Evolutionary conservation across 1,140 invertebrate species (phyloP), one percentile per base, ranked within the genome.

Genomic region (Halesus radiatus): DNA sequence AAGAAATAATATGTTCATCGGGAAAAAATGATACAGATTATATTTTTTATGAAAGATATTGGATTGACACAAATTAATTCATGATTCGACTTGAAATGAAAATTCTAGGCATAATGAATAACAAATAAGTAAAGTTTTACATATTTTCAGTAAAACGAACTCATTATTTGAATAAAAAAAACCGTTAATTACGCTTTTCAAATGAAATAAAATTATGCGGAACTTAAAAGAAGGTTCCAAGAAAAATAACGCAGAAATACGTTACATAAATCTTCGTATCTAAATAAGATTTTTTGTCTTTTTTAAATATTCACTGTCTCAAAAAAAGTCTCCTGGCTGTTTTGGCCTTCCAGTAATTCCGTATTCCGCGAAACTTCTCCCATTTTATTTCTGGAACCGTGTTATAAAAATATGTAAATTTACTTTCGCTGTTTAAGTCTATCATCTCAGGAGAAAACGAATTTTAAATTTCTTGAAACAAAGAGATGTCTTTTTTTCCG

Each of bases 401-500:
- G 68, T 22, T 53, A 22, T 16, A 72, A 53, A 52, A 72, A 72
- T 72, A 53, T 52, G 68, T 50, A 54, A 72, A 72, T 72, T 72
- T 72, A 52, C n/a, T 72, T 72, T 52, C 10, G 22, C 45, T 32
- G 62, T 66, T 66, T 32, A 32, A 32, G 62, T 66, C 22, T 20
- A 15, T 32, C 45, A 72, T 72, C 18, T 72, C 45, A 20, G 15
- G 26, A 53, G 68, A 20, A 23, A 52, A 53, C 10, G 68, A 20
- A 72, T 72, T 72, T 72, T 72, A 23, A 53, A 72, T 22, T 23
- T 72, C 68, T 53, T 16, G 50, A 72, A 72, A 66, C 60, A 64
- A 70, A 70, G 32, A 13, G 22, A 32, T 32, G 62, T 0, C 8
- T 37, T 37, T 37, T 37, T 8, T 37, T 4, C 32, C 32, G 32